These are phyloP conservation scores for Serrognathus titanus DNA, from an alignment of 2,888 invertebrate species.

Conservation along the genomic window DNA sequence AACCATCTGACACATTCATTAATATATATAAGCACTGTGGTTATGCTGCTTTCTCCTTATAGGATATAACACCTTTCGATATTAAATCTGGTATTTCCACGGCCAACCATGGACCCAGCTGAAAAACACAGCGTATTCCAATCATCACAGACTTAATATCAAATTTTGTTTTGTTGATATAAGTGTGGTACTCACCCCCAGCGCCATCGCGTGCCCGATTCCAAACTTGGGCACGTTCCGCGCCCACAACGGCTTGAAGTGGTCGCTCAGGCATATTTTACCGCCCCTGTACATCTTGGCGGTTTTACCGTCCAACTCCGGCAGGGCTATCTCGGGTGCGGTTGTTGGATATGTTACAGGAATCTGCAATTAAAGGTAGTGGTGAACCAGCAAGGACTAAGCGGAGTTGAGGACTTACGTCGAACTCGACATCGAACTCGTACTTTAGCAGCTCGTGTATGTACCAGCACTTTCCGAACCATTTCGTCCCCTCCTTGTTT, in stretches of 20 bases:
- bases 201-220: conserved; percentile 97
- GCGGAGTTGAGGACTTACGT: conserved; percentile 64
- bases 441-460: conserved; percentile 94
- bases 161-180: not conserved
- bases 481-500: conserved; percentile 95
- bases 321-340: conserved; percentile 93
- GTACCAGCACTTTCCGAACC: conserved; percentile 99
- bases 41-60: conserved; percentile 58
- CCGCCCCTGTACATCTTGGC: conserved; percentile 98
- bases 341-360: conserved; percentile 97
- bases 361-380: conserved; percentile 60
- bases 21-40: too few species aligned
- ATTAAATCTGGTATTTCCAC: conserved; percentile 98
- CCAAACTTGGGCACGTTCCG: conserved; percentile 97
- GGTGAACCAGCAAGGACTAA: not conserved
- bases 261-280: conserved; percentile 97
- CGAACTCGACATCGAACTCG: conserved; percentile 97
- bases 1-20: too few species aligned
- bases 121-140: conserved; percentile 35
- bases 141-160: not conserved
- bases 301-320: conserved; percentile 94
- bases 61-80: conserved; percentile 75
- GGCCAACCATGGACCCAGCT: conserved; percentile 98
- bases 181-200: conserved; percentile 70
- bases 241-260: conserved; percentile 99